These are phyloP conservation scores for Sebastes alutus DNA, from an alignment of 2,797 vertebrate genomes.

Conservation along the genomic window DNA sequence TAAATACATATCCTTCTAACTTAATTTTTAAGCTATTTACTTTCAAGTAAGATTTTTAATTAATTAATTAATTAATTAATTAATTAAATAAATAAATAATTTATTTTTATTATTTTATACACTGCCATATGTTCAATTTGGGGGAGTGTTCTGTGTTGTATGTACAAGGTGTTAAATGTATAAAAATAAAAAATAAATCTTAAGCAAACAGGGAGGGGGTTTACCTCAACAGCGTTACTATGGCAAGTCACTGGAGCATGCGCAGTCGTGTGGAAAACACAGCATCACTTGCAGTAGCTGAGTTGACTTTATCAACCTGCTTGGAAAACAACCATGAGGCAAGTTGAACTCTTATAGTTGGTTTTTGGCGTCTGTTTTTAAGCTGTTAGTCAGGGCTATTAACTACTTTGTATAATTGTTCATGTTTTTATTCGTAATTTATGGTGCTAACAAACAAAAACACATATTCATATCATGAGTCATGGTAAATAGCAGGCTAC, in stretches of 20 bases:
- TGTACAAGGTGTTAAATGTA: too few species aligned
- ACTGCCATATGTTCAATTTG: too few species aligned
- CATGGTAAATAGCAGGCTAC: neutral
- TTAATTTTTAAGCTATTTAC: too few species aligned
- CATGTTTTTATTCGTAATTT: neutral
- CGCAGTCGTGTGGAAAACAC: constrained; percentile 8
- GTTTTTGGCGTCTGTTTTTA: neutral
- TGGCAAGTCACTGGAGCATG: constrained; percentile 1
- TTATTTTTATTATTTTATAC: too few species aligned
- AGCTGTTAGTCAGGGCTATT: accelerated
- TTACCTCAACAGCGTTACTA: neutral
- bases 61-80: too few species aligned
- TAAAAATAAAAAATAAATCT: neutral
- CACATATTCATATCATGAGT: neutral
- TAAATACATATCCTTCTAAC: too few species aligned
- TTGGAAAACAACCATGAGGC: constrained; percentile 12
- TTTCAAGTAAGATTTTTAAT: too few species aligned
- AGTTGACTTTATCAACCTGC: neutral
- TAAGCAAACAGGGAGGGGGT: neutral
- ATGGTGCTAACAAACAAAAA: neutral
- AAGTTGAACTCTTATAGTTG: neutral
- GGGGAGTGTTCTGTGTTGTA: too few species aligned
- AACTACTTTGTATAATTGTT: accelerated
- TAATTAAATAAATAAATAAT: too few species aligned
- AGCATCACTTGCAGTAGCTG: neutral